These are phyloP conservation scores for Tetranychus urticae DNA, from an alignment of 1,140 invertebrate genomes.

Conservation along the genomic window DNA sequence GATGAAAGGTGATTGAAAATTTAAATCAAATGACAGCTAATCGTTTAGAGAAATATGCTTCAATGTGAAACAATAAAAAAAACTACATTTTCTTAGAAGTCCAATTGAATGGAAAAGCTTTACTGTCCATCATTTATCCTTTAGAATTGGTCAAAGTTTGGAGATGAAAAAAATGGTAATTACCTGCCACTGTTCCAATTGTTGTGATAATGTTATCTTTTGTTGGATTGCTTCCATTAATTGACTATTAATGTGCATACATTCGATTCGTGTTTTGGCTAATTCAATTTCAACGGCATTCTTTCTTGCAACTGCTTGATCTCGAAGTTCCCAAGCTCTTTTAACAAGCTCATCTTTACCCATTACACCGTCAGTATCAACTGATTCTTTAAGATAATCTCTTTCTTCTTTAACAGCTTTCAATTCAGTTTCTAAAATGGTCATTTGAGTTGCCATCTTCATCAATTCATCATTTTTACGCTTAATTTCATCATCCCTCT, in stretches of 20 bases:
- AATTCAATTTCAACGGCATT: conserved; percentile 65
- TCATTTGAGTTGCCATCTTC: conserved; percentile 51
- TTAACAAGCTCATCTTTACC: conserved; percentile 46
- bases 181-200: conserved; percentile 86
- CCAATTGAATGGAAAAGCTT: too few species aligned
- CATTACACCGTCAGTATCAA: conserved; percentile 24
- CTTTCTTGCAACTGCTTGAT: conserved; percentile 56
- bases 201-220: conserved; percentile 76
- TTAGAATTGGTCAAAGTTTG: too few species aligned
- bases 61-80: too few species aligned
- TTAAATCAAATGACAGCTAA: too few species aligned
- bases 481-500: conserved; percentile 50
- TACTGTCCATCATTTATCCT: too few species aligned
- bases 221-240: conserved; percentile 80
- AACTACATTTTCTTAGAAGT: too few species aligned
- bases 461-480: conserved; percentile 48
- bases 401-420: conserved; percentile 50
- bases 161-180: conserved; percentile 7
- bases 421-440: conserved; percentile 55
- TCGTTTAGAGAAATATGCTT: too few species aligned
- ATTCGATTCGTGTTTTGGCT: conserved; percentile 61
- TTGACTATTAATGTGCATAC: conserved; percentile 75
- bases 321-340: conserved; percentile 49
- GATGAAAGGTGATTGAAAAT: too few species aligned
- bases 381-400: conserved; percentile 45